Evolutionary conservation across 2,888 invertebrate genomes (phyloP), one percentile per base, ranked within the genome.

Genomic region (Lumbricus terrestris): DNA sequence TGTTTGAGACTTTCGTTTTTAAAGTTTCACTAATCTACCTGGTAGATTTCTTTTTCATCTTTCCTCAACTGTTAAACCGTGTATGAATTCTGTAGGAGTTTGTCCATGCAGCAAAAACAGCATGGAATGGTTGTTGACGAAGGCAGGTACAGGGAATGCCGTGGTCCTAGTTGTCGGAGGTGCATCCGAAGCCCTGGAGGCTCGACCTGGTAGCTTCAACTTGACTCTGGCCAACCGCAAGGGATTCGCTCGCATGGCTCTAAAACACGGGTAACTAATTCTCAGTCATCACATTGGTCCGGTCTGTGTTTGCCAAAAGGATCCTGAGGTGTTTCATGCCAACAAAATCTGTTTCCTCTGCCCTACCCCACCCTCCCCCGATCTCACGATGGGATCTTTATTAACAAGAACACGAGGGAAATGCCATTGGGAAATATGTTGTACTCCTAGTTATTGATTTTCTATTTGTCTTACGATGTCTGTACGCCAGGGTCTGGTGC

Each of bases 121-220:
- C 93, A 95, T 98, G 88, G 95, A 96, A 85, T 95, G 94, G 92
- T 92, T 95, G 35, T 92, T 95, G 89, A 93, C 93, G 8, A 93
- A 94, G 82, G 92, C 94, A 90, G 94, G 94, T 18, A 93, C 91
- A 34, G 96, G 97, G 1, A 96, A 96, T 95, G 97, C 96, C 0
- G 96, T 96, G 0, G 96, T 97, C 3, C 95, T 99, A 83, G 96
- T 98, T 90, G 97, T 98, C 0, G 99, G 98, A 0, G 98, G 99
- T 0, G 98, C 98, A 0, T 96, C 97, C 13, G 98, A 99, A 95
- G 97, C 98, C 0, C 95, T 98, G 91, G 97, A 97, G 92, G 96
- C 97, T 0, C 96, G 96, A 93, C 98, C 98, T 0, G 95, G 94
- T 4, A 93, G 92, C 54, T 94, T 93, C 90, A 93, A 92, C 37